phyloP scores from a whole-genome alignment of 2,888 invertebrate species.

The Archaeoteleia sp. region DNA sequence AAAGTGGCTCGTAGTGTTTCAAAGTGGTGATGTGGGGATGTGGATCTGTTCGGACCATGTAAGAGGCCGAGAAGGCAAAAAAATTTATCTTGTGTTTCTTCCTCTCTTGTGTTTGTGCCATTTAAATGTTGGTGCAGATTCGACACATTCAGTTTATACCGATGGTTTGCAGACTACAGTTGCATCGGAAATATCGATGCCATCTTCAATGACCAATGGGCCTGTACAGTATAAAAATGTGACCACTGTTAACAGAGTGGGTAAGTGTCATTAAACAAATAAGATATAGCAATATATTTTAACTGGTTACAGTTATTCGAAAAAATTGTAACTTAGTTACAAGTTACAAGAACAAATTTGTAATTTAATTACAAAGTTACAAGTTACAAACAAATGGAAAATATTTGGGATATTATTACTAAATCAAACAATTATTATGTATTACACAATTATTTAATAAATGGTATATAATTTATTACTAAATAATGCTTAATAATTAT shows the following conservation, averaged over 20 bases:
- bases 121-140: slow-evolving; percentile 67
- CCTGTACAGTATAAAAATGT: slow-evolving; percentile 69
- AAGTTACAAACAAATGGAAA: too few relatives aligned
- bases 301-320: too few relatives aligned
- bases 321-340: too few relatives aligned
- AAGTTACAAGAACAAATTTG: too few relatives aligned
- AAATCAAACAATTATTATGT: too few relatives aligned
- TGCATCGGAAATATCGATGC: slow-evolving; percentile 70
- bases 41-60: slow-evolving; percentile 71
- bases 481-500: too few relatives aligned
- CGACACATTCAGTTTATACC: slow-evolving; percentile 72
- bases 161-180: slow-evolving; percentile 67
- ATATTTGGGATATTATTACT: too few relatives aligned
- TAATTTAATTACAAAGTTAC: too few relatives aligned
- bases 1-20: slow-evolving; percentile 32
- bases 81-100: slow-evolving; percentile 65
- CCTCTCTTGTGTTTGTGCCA: slow-evolving; percentile 64
- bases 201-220: slow-evolving; percentile 61
- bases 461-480: too few relatives aligned
- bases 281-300: too few relatives aligned
- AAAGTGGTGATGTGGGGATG: slow-evolving; percentile 73
- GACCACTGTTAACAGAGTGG: slow-evolving; percentile 65
- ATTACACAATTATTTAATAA: too few relatives aligned
- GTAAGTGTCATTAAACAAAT: too few relatives aligned
- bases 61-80: slow-evolving; percentile 71